Evolutionary conservation across 2,113 vertebrate species (phyloP), one percentile per base, ranked within the genome.

Genomic region (Bungarus multicinctus): DNA sequence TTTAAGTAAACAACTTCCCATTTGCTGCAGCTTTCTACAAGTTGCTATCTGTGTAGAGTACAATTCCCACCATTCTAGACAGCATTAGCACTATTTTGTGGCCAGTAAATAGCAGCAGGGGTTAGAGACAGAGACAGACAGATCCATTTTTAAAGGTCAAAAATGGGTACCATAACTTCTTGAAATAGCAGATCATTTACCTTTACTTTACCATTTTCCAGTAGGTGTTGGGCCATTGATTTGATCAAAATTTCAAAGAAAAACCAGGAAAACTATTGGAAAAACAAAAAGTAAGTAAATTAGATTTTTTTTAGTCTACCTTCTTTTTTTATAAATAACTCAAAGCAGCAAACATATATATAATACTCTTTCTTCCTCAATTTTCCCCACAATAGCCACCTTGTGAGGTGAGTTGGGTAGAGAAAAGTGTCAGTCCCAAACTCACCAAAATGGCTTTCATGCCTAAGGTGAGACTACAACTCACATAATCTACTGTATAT

Each of bases 191-290:
- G 34, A 43, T 90, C 89, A 97, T 98, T 85, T 97, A 98, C 99
- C 98, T 99, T 99, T 64, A 99, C 98, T 98, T 99, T 99, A 92
- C 98, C 97, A 93, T 98, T 99, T 96, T 99, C 98, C 94, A 99
- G 98, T 97, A 99, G 96, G 96, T 99, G 98, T 96, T 99, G 99
- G 95, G 99, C 99, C 99, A 99, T 99, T 96, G 99, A 99, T 96
- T 99, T 99, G 96, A 99, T 98, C 93, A 99, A 97, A 94, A 99
- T 98, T 97, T 99, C 99, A 96, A 99, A 99, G 98, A 99, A 99
- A 98, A 99, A 99, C 99, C 99, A 99, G 1, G 99, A 99, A 97
- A 99, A 99, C 99, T 99, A 95, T 90, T 87, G 64, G 98, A 96
- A 96, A 85, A 96, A 95, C 91, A 94, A 43, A 97, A 95, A 96